Evolutionary conservation across 2,888 invertebrate species (phyloP), one percentile per base, ranked within the genome.

Genomic region (Colletes collaris): DNA sequence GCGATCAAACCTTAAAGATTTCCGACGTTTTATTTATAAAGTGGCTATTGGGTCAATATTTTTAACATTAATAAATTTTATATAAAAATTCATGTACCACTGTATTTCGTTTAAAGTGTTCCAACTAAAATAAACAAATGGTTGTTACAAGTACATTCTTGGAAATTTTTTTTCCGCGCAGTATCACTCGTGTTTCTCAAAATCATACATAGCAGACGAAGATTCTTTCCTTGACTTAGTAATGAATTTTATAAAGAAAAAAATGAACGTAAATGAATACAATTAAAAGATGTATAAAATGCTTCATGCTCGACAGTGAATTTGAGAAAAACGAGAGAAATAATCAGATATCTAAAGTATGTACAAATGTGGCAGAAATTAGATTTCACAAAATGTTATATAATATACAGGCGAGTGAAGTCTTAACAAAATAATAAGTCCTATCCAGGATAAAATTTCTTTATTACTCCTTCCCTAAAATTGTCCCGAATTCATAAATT

Each of bases 401-500:
- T 79, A 87, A 79, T 83, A 76, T 81, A 86, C 83, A 82, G 84
- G 83, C 87, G 81, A 86, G 82, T 83, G 86, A 86, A 86, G 78
- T 83, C 79, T 84, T 87, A 84, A 87, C 87, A 86, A 86, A 87
- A 87, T 87, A 87, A 87, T 84, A 86, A 87, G 86, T 86, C 87
- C 85, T 86, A 90, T 92, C 88, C 91, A 92, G 90, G 91, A 92
- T 92, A 92, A 92, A 92, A 92, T 92, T 92, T 92, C 90, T 92
- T 91, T 91, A 92, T 92, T 92, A 91, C 86, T 92, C 87, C 88
- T 90, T 88, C 89, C 86, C 87, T 92, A 91, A 92, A 92, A 92
- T 91, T 88, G 89, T 90, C 88, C 90, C 88, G 90, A 91, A 91
- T 91, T 91, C 89, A 89, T 91, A 89, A 88, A 78, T 90, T 90